Base-by-base conservation (phyloP, 1,140 invertebrate genomes). In the Eriocheir sinensis region DNA sequence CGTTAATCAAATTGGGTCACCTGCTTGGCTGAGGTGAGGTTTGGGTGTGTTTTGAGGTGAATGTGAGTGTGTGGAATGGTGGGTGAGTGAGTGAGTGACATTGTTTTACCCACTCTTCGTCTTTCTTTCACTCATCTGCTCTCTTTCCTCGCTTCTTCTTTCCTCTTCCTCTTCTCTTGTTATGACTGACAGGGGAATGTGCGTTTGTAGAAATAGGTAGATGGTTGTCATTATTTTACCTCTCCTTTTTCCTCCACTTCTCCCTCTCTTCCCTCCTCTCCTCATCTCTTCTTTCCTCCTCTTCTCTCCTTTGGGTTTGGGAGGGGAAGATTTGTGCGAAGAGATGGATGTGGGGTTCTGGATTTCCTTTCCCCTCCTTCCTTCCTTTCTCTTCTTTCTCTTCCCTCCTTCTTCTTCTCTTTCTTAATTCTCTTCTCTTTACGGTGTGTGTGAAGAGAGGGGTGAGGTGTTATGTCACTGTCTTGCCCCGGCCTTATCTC, bases 1-100 rank as follows among this genome's bases (percentile, higher is more conserved):
- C 60, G n/a, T 72, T 72, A 72, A 72, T 72, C 60, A 72, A 21
- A 72, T 72, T 72, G 27, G 60, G 60, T 72, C 60, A n/a, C 60
- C 60, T 72, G 53, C 21, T n/a, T 21, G 60, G 60, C 21, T 1
- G 60, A n/a, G n/a, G n/a, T n/a, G n/a, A n/a, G n/a, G n/a, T n/a
- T n/a, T n/a, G n/a, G n/a, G n/a, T n/a, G n/a, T n/a, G n/a, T n/a
- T n/a, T n/a, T n/a, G n/a, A n/a, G n/a, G n/a, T n/a, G n/a, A n/a
- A n/a, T n/a, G 2, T 53, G 48, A 21, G 48, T 53, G 48, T 9
- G 21, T 21, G 21, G 48, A 21, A 17, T 17, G 48, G 9, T 53
- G 21, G 48, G 48, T 53, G 9, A 21, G 8, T 53, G 2, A n/a
- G 60, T n/a, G 44, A 3, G 21, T 9, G 53, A 21, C 53, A 3